Base-by-base conservation (phyloP, 2,888 invertebrate genomes). In the Nephrotoma appendiculata region DNA sequence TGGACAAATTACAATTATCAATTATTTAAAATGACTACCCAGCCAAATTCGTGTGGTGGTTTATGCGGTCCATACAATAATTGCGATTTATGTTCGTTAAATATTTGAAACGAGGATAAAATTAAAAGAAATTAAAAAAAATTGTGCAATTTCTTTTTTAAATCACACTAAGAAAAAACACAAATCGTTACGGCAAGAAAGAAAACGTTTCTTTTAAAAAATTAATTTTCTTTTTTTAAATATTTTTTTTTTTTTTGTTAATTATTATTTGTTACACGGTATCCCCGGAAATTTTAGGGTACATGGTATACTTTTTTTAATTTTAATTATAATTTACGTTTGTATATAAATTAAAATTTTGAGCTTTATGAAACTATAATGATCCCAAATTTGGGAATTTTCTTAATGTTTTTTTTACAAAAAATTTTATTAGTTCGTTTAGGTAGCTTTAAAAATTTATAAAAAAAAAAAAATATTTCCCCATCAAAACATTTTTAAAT, bases 81-180 rank as follows among this genome's bases (percentile, higher is more conserved):
- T 45, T 87, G 87, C 83, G 87, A 87, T 85, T 85, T 87, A 52
- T 87, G 87, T 86, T 87, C 87, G 57, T 85, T 87, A 57, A 87
- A 87, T 71, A 86, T 87, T 44, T 87, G 85, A 87, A 31, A 71
- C 71, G 71, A 71, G 71, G 71, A 71, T 71, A 71, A 71, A 71
- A 71, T 6, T 71, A 71, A 71, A 31, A 71, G 71, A 71, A 71
- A 71, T 71, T 71, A 31, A 71, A 71, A 3, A 31, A 52, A 5
- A 9, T 71, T 71, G 19, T 71, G 52, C 15, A 31, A 71, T 71
- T 71, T 31, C 71, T 31, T 31, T 31, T 71, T 71, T 5, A 31
- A 71, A 71, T 7, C 71, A 31, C 19, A 71, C 31, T 71, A 71
- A 71, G 31, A 71, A 71, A 19, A 19, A 7, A 71, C 31, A 19